Conservation (phyloP, 2,797 vertebrate species). For the Manis crassicaudata region DNA sequence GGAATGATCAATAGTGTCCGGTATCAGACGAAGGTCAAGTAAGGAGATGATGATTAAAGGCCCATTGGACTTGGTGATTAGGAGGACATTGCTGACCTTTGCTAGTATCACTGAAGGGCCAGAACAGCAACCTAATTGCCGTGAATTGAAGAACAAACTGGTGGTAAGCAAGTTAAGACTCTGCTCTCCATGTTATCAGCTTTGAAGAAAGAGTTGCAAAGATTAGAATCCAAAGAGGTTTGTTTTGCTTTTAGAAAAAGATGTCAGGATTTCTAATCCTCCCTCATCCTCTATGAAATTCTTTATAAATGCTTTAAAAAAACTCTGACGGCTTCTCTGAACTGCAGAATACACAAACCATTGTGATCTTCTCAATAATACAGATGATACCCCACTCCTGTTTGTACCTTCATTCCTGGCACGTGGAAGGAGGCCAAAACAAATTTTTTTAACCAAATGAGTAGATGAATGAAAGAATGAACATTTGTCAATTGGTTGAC, state of each 20-base stretch:
- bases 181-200: too few relatives aligned
- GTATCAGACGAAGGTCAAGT: neutral
- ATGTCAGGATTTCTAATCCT: neutral
- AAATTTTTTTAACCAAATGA: neutral
- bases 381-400: neutral
- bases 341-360: neutral
- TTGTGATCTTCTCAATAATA: neutral
- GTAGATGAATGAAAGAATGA: neutral
- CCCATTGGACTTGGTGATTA: neutral
- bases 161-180: neutral
- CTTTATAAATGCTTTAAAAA: neutral
- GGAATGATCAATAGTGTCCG: neutral
- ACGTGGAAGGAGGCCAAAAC: neutral
- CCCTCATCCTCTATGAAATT: conserved; percentile 6
- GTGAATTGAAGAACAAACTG: neutral
- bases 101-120: neutral
- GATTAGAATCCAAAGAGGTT: neutral
- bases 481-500: neutral
- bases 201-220: neutral
- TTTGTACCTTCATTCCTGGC: neutral
- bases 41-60: neutral
- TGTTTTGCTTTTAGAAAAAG: neutral
- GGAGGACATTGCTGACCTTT: neutral
- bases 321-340: neutral
- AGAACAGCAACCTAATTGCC: neutral